Percentiles rank a stretch among this genome's conserved stretches.
Evolutionary conservation across 2,888 invertebrate species (phyloP).

Genomic region (Phengaris alcon): DNA sequence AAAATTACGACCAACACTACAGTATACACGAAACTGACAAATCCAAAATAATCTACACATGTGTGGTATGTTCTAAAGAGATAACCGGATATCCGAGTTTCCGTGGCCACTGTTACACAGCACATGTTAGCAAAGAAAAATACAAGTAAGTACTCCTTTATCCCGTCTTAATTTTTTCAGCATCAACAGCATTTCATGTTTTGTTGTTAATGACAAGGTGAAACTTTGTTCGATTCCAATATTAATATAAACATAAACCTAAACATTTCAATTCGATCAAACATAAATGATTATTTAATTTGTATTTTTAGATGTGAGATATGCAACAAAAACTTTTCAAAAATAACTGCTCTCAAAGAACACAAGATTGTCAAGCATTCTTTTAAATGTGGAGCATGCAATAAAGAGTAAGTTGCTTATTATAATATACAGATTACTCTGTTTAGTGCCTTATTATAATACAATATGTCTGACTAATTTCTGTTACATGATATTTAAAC

Average conservation of each 20-base stretch:
- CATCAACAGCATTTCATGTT: too few species aligned
- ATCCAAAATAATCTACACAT: constrained; percentile 71
- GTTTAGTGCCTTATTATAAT: background rate
- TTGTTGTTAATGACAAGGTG: too few species aligned
- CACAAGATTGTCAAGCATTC: constrained; percentile 58
- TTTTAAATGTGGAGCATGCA: constrained; percentile 57
- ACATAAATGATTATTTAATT: constrained; percentile 24
- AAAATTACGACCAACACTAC: constrained; percentile 78
- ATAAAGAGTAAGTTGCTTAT: constrained; percentile 56
- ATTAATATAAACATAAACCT: too few species aligned
- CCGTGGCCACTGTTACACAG: constrained; percentile 79
- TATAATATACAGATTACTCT: background rate
- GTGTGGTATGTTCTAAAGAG: constrained; percentile 77
- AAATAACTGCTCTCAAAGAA: constrained; percentile 50
- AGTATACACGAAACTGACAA: constrained; percentile 53
- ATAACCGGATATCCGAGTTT: constrained; percentile 77
- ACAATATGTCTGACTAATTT: too few species aligned
- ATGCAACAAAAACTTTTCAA: constrained; percentile 61
- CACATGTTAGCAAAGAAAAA: constrained; percentile 76
- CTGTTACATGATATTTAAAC: too few species aligned
- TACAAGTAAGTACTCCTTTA: constrained; percentile 61
- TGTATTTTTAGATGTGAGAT: constrained; percentile 57
- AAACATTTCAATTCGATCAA: too few species aligned
- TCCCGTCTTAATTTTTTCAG: too few species aligned
- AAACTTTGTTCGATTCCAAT: too few species aligned